Evolutionary conservation across 2,888 invertebrate species (phyloP).

Genomic region (Deroplatys truncata): DNA sequence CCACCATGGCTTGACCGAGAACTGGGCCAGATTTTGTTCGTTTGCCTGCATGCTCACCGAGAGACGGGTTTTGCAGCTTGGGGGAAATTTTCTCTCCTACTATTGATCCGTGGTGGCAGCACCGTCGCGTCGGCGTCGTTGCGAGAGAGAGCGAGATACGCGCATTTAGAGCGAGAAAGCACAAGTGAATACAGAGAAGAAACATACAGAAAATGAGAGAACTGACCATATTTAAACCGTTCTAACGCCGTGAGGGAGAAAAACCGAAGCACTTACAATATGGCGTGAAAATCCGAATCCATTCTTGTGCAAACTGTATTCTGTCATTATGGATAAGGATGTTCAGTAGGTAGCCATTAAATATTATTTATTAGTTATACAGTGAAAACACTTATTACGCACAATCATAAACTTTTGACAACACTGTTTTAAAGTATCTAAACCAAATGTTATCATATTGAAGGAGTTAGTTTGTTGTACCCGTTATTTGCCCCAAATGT

Average conservation of each 20-base stretch:
- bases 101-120: constrained; percentile 15
- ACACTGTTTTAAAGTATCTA: too few relatives aligned
- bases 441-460: too few relatives aligned
- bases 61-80: constrained; percentile 11
- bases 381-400: too few relatives aligned
- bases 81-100: constrained; percentile 13
- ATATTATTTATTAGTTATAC: too few relatives aligned
- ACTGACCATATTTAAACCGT: background rate
- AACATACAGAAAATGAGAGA: background rate
- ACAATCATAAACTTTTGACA: too few relatives aligned
- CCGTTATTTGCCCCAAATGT: too few relatives aligned
- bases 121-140: constrained; percentile 12
- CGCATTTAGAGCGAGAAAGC: background rate
- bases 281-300: background rate
- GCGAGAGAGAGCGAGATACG: background rate
- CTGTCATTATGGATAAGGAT: too few relatives aligned
- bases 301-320: background rate
- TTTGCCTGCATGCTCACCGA: background rate
- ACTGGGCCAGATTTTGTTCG: constrained; percentile 3
- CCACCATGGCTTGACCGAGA: background rate
- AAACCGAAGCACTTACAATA: background rate
- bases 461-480: too few relatives aligned
- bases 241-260: background rate
- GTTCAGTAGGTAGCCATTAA: too few relatives aligned
- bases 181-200: background rate